phyloP scores from a whole-genome alignment of 2,797 vertebrate species.

The Aplochiton taeniatus region DNA sequence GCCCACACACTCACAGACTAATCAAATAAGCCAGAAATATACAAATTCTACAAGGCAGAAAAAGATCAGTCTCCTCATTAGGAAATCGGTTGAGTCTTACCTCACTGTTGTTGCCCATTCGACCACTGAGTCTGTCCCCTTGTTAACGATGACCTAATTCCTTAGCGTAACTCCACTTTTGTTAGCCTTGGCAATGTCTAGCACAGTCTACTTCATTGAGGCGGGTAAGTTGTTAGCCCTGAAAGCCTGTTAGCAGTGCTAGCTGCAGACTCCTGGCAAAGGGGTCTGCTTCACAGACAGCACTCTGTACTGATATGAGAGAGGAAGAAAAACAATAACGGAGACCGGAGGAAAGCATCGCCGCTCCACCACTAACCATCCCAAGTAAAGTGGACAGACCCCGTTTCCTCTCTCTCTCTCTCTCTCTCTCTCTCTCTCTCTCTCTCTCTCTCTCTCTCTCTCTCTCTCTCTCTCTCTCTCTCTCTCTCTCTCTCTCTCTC shows the following conservation, averaged over 20 bases:
- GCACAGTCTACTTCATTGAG: conserved; percentile 1
- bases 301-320: conserved; percentile 33
- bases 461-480: too few relatives aligned
- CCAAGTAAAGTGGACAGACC: conserved; percentile 26
- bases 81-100: conserved; percentile 42
- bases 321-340: not conserved
- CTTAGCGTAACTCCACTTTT: conserved; percentile 27
- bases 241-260: conserved; percentile 34
- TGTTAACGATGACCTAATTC: conserved; percentile 15
- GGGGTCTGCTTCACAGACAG: conserved; percentile 28
- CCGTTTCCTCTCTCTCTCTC: conserved; percentile 8
- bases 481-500: too few relatives aligned
- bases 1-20: not conserved
- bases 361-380: conserved; percentile 40
- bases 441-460: conserved; percentile 10
- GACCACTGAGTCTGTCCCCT: conserved; percentile 27
- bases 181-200: conserved; percentile 8
- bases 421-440: conserved; percentile 21
- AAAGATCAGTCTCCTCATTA: not conserved
- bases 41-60: not conserved
- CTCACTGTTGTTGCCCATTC: conserved; percentile 32
- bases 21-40: not conserved
- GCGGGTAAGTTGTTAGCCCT: conserved; percentile 28
- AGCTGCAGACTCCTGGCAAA: conserved; percentile 20
- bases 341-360: conserved; percentile 26